Percentiles rank a stretch among this genome's conserved stretches.
Evolutionary conservation across 2,113 vertebrate species (phyloP).

Genomic region (Cephalopterus ornatus): DNA sequence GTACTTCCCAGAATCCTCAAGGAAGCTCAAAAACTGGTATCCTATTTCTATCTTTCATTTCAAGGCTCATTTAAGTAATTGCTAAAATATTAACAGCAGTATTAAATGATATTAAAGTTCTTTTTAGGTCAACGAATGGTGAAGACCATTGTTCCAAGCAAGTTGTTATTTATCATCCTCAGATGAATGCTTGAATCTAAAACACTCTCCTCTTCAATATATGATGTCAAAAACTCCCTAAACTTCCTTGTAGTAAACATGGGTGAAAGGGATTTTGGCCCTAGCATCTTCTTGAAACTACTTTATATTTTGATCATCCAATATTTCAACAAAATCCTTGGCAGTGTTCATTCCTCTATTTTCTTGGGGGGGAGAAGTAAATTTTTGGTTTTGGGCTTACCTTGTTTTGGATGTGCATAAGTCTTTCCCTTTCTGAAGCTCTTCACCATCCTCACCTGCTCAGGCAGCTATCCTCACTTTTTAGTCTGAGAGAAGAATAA

Average conservation of each 20-base stretch:
- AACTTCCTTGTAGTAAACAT: not conserved
- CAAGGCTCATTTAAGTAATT: conserved; percentile 29
- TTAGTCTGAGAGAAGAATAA: not conserved
- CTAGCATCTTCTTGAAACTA: not conserved
- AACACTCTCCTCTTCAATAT: not conserved
- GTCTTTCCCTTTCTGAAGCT: not conserved
- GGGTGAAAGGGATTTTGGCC: not conserved
- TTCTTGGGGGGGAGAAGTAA: not conserved
- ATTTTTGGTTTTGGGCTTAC: not conserved
- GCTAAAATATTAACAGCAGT: not conserved
- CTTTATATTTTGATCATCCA: not conserved
- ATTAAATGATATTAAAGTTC: not conserved
- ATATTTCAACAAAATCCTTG: not conserved
- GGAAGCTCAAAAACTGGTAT: not conserved
- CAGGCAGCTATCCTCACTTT: not conserved
- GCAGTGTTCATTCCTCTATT: not conserved
- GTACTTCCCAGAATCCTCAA: not conserved
- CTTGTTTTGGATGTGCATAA: not conserved
- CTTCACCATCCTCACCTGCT: not conserved
- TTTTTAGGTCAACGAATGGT: not conserved
- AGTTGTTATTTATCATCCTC: conserved; percentile 1
- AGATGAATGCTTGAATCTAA: not conserved
- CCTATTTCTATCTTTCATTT: conserved; percentile 4
- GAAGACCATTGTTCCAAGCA: not conserved
- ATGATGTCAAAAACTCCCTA: not conserved